Evolutionary conservation across 2,888 invertebrate genomes (phyloP), one percentile per base, ranked within the genome.

Genomic region (Coecobrya sp.): DNA sequence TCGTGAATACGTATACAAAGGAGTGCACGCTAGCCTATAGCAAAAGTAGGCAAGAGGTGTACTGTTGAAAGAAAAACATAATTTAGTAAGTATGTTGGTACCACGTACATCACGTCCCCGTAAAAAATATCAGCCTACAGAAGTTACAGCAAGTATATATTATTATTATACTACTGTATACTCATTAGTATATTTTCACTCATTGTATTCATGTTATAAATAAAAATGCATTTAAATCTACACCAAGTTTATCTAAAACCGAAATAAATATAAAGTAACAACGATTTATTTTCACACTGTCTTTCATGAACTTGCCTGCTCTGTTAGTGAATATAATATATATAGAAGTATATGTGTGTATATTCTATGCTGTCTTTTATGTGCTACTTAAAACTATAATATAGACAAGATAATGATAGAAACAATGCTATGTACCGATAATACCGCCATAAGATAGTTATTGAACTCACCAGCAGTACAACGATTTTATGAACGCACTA

Each of bases 221-320:
- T 19, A 22, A 10, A 55, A 55, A 55, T n/a, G n/a, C 25, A 62
- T 62, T 62, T 22, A 62, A 62, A 25, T 11, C 22, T 5, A 22
- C 25, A 8, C 0, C 4, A 7, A 62, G 5, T 62, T 19, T 81
- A 10, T 0, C 16, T 30, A 55, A 82, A 82, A 30, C n/a, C 11
- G 16, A 79, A 10, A n/a, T 0, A 10, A 62, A 62, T 22, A 25
- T 8, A 65, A 73, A 86, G n/a, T 76, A 84, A 65, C 22, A 36
- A 62, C 52, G 25, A 59, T 76, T 76, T 73, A 87, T 89, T 89
- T 55, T 42, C 89, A 82, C 82, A 84, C 82, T 89, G 89, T 89
- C 89, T 89, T 89, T 89, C 89, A 82, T 89, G 65, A 81, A 82
- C 89, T 70, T 76, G 87, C 87, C 79, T 87, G 87, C 87, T 62